phyloP scores from a whole-genome alignment of 2,113 vertebrate species.

The Thymallus thymallus region DNA sequence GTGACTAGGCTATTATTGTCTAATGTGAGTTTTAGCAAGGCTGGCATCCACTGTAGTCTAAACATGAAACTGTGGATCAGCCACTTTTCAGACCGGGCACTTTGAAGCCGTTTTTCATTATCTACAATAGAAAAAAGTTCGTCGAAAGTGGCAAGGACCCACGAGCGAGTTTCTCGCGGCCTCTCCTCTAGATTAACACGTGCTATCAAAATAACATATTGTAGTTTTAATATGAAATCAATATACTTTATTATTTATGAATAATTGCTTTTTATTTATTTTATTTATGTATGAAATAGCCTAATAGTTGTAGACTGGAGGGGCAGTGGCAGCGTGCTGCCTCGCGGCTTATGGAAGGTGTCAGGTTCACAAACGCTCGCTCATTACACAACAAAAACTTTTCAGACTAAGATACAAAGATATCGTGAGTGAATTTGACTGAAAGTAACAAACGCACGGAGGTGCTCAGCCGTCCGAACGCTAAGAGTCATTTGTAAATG shows the following conservation, averaged over 20 bases:
- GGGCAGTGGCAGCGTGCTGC: slow-evolving; percentile 17
- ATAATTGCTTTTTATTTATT: background rate
- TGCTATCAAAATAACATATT: background rate
- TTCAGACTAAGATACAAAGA: slow-evolving; percentile 25
- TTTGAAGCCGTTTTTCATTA: slow-evolving; percentile 1
- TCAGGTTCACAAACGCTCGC: slow-evolving; percentile 28
- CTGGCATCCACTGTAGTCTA: background rate
- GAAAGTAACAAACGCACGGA: slow-evolving; percentile 11
- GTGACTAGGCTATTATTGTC: background rate
- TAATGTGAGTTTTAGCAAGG: background rate
- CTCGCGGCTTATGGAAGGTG: slow-evolving; percentile 22
- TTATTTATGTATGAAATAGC: background rate
- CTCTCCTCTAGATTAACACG: background rate
- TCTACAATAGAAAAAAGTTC: slow-evolving; percentile 5
- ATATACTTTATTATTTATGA: background rate
- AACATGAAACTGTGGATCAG: background rate
- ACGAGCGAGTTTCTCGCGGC: background rate
- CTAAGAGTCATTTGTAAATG: background rate
- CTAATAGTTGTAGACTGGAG: background rate
- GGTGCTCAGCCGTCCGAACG: background rate
- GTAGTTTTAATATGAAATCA: background rate
- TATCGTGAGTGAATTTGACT: slow-evolving; percentile 27
- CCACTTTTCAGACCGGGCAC: slow-evolving; percentile 16
- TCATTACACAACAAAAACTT: slow-evolving; percentile 23
- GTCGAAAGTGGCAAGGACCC: background rate